phyloP scores from a whole-genome alignment of 2,113 vertebrate genomes.

The Chaetodon trifascialis region DNA sequence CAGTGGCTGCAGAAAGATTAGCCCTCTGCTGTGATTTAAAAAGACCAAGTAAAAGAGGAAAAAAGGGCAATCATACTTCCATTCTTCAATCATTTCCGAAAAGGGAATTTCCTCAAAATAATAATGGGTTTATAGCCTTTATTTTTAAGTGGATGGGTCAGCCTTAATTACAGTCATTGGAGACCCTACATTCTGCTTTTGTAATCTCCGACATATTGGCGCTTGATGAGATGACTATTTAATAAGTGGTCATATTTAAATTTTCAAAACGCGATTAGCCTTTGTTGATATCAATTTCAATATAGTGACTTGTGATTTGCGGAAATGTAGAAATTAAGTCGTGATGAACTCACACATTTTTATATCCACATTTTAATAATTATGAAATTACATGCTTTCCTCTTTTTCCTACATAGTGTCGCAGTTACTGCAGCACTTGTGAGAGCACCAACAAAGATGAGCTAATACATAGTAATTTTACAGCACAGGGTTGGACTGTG shows the following conservation, averaged over 20 bases:
- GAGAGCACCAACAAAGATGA: neutral
- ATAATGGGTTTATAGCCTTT: slow-evolving; percentile 73
- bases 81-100: slow-evolving; percentile 65
- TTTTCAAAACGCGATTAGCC: slow-evolving; percentile 65
- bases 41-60: slow-evolving; percentile 44
- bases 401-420: neutral
- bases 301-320: slow-evolving; percentile 19
- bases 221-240: slow-evolving; percentile 71
- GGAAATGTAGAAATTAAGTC: slow-evolving; percentile 39
- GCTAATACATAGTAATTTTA: neutral
- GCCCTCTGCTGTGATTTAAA: slow-evolving; percentile 67
- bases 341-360: slow-evolving; percentile 43
- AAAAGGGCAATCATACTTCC: slow-evolving; percentile 66
- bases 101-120: slow-evolving; percentile 66
- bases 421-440: slow-evolving; percentile 10
- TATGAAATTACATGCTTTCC: neutral
- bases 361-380: slow-evolving; percentile 45
- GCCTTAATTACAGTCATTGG: slow-evolving; percentile 73
- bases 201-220: slow-evolving; percentile 66
- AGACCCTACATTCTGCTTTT: slow-evolving; percentile 60
- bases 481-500: too few species aligned
- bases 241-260: slow-evolving; percentile 75
- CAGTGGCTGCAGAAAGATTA: slow-evolving; percentile 64
- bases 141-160: slow-evolving; percentile 69
- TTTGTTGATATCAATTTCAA: slow-evolving; percentile 49